A percentile compares a stretch with the other conserved stretches of the same genome.
Evolutionary conservation across 2,888 invertebrate species (phyloP).

Genomic region (Nemapogon koenigi): DNA sequence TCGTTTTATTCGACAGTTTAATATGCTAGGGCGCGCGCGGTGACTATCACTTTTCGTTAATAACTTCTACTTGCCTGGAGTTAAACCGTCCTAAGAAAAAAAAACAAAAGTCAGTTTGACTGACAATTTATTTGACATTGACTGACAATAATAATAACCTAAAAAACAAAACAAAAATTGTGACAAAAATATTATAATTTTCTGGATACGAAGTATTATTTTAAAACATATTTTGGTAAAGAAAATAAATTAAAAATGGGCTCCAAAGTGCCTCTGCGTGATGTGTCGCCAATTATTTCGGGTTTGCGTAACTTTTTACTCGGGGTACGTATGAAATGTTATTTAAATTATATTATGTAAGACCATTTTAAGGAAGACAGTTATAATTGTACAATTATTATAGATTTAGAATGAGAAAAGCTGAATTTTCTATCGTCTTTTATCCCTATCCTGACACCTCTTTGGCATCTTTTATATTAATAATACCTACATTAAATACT

Average conservation of each 20-base stretch:
- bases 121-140: neutral
- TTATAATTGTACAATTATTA: neutral
- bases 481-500: too few relatives aligned
- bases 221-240: neutral
- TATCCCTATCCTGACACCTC: too few relatives aligned
- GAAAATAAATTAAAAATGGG: slow-evolving; percentile 1
- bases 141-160: neutral
- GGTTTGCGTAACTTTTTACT: slow-evolving; percentile 68
- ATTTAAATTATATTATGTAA: slow-evolving; percentile 22
- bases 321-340: slow-evolving; percentile 57
- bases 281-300: slow-evolving; percentile 70
- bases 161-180: neutral
- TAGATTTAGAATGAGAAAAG: too few relatives aligned
- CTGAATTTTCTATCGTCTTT: too few relatives aligned
- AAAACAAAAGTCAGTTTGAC: too few relatives aligned
- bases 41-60: too few relatives aligned
- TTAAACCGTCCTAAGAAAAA: too few relatives aligned
- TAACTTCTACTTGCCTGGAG: too few relatives aligned
- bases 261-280: slow-evolving; percentile 59
- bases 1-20: too few relatives aligned
- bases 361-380: slow-evolving; percentile 1
- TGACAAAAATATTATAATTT: neutral
- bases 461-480: too few relatives aligned
- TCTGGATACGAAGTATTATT: neutral
- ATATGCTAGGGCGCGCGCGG: too few relatives aligned